Evolutionary conservation across 2,888 invertebrate genomes (phyloP), one percentile per base, ranked within the genome.

Genomic region (Hypomecis atomaria): DNA sequence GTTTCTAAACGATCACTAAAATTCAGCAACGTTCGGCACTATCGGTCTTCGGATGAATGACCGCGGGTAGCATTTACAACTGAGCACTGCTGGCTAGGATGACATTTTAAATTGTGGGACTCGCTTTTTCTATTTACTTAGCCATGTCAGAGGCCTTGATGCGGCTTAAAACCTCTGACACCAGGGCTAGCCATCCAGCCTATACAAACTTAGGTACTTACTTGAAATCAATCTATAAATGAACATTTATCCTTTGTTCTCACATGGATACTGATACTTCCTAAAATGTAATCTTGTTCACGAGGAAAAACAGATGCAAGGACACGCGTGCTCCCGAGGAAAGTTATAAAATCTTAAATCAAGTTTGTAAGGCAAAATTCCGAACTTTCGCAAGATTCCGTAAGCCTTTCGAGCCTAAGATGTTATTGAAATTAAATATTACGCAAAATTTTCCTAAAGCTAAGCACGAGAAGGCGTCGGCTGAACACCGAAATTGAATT

Each of bases 401-500:
- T 81, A 82, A 85, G 78, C 82, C 79, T 74, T 78, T 72, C 73
- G 69, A 78, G 77, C 79, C 79, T 78, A 78, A 84, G 83, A 79
- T 82, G 84, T 76, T 84, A 83, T 85, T 84, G 82, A 82, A 84
- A 85, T 85, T 85, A 84, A 87, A 84, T 83, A 85, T 84, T 83
- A 84, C 79, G 79, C 80, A 81, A 86, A 72, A 86, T 86, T 85
- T 85, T 84, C 86, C 82, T 79, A 78, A 75, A 81, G 79, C 78
- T 80, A 78, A 81, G 79, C 78, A 81, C 73, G 76, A 76, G 76
- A 84, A 81, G 83, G 79, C 82, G 83, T 82, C 78, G 81, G 78
- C 74, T 79, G 84, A 86, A 86, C 86, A 85, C 81, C 77, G 81
- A 84, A 86, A 87, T 86, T 86, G 82, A 87, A 87, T 87, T 87